These are phyloP conservation scores for Myotis davidii DNA, from an alignment of 2,113 vertebrate species.

Conservation along the genomic window DNA sequence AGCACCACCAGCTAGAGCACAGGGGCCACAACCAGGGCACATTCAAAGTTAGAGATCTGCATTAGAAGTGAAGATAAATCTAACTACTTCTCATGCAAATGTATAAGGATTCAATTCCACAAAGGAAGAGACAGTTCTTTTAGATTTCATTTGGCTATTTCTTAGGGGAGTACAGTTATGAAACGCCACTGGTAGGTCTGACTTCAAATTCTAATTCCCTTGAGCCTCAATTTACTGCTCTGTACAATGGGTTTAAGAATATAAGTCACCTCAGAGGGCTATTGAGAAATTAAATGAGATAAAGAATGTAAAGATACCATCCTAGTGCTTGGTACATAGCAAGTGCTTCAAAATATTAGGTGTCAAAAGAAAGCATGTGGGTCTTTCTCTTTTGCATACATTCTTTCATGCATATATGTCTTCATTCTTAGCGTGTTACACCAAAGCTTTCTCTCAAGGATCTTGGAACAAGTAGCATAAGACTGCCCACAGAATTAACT, in stretches of 20 bases:
- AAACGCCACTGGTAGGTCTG: background rate
- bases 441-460: background rate
- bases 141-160: background rate
- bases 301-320: constrained; percentile 35
- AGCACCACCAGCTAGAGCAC: background rate
- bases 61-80: background rate
- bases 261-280: background rate
- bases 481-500: background rate
- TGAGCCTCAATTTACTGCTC: background rate
- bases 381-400: background rate
- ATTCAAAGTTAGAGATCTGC: background rate
- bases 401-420: background rate
- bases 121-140: background rate
- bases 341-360: constrained; percentile 10
- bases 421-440: background rate
- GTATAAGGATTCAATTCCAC: background rate
- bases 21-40: background rate
- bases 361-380: constrained; percentile 40
- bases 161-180: background rate
- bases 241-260: background rate
- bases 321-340: background rate
- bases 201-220: constrained; percentile 15
- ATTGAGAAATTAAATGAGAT: background rate
- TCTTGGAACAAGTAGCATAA: background rate
- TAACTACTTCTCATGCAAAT: background rate